Conservation (phyloP, 53 echinoderm and acorn worm genomes). For the Pentamera pediparva region DNA sequence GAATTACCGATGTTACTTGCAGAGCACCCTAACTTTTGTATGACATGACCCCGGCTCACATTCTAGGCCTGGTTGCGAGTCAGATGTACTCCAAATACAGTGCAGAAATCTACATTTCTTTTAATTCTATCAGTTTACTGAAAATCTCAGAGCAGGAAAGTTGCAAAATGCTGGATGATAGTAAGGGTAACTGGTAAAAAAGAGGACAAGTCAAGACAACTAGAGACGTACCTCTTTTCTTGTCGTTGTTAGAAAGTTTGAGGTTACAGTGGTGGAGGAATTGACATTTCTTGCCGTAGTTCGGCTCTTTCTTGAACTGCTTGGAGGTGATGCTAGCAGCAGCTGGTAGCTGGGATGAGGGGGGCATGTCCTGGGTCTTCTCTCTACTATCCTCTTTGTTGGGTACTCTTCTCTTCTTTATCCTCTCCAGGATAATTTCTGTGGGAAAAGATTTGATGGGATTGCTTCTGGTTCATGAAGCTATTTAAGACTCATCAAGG, state of each 20-base stretch:
- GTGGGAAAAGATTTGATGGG: too few species aligned
- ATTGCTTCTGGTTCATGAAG: too few species aligned
- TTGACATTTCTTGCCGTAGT: slow-evolving; percentile 82
- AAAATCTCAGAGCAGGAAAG: background rate
- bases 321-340: slow-evolving; percentile 68
- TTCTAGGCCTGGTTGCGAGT: too few species aligned
- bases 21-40: too few species aligned
- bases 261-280: slow-evolving; percentile 72
- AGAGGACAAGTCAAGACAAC: background rate
- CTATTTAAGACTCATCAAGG: too few species aligned
- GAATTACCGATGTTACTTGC: too few species aligned
- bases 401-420: slow-evolving; percentile 61
- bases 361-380: slow-evolving; percentile 53
- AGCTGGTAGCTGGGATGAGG: slow-evolving; percentile 60
- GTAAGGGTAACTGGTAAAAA: background rate
- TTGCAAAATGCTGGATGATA: background rate
- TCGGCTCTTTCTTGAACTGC: slow-evolving; percentile 86
- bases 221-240: slow-evolving; percentile 64
- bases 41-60: too few species aligned
- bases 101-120: background rate
- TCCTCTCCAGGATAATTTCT: slow-evolving; percentile 59
- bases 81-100: too few species aligned
- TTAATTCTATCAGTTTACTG: background rate
- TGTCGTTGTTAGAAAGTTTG: slow-evolving; percentile 62
- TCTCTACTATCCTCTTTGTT: slow-evolving; percentile 62